A percentile compares a stretch with the other conserved stretches of the same genome.
Evolutionary conservation across 2,113 vertebrate genomes (phyloP).

Genomic region (Erinaceus europaeus): DNA sequence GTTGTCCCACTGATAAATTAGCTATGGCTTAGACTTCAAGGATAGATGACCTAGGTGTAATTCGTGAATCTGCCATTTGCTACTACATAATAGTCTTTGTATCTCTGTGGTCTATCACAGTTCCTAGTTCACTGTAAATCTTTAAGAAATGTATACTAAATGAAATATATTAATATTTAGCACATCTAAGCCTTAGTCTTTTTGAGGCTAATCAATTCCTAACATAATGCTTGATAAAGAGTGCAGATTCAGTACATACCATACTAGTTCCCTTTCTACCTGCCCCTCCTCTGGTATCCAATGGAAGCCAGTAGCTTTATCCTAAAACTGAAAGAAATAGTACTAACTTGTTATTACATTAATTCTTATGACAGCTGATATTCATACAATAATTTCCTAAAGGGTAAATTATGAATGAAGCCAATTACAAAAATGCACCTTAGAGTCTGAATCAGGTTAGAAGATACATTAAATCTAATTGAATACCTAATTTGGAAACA

Average conservation of each 20-base stretch:
- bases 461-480: slow-evolving; percentile 59
- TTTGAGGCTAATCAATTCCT: not conserved
- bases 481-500: slow-evolving; percentile 62
- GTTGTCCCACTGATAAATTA: not conserved
- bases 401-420: slow-evolving; percentile 66
- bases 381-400: slow-evolving; percentile 60
- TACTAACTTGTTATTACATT: slow-evolving; percentile 11
- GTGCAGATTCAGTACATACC: not conserved
- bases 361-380: slow-evolving; percentile 40
- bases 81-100: not conserved
- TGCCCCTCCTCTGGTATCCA: not conserved
- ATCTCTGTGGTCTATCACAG: not conserved
- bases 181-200: no score
- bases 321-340: not conserved
- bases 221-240: not conserved
- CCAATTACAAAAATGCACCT: slow-evolving; percentile 44
- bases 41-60: not conserved
- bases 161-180: slow-evolving; percentile 6
- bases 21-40: not conserved
- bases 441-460: slow-evolving; percentile 59
- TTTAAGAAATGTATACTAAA: slow-evolving; percentile 15
- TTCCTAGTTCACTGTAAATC: not conserved
- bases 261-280: not conserved
- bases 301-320: not conserved
- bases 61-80: not conserved